Evolutionary conservation across 2,797 vertebrate species (phyloP), one percentile per base, ranked within the genome.

Genomic region (Sebastes goodei): DNA sequence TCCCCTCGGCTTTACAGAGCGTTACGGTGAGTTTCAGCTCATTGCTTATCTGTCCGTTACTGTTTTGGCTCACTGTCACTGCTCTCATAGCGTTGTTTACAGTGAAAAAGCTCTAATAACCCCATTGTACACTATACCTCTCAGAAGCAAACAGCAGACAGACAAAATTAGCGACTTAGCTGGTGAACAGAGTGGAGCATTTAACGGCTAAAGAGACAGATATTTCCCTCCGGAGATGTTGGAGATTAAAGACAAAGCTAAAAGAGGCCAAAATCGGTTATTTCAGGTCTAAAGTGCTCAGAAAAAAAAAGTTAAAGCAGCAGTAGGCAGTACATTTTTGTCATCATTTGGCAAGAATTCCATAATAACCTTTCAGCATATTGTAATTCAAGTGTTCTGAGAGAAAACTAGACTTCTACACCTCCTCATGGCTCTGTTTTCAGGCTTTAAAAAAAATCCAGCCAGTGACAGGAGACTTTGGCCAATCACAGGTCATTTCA

Each of bases 351-450:
- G 38, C 6, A 42, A 42, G 0, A 15, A 42, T 7, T 15, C 14
- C 14, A 15, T 42, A 15, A 15, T 15, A 42, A 2, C 38, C 38
- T 42, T 42, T 42, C 38, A 42, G 6, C 14, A 15, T 42, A 42
- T 42, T 42, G 14, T 42, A 15, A 42, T 42, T 42, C 6, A 42
- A 15, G 38, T 42, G 38, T 15, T 42, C 38, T 42, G 14, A 42
- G 38, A 7, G 14, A 15, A 0, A 42, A 15, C 38, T 42, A 42
- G 1, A 42, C 38, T 42, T 15, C 6, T 42, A 0, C 38, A 7
- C 38, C 38, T 42, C 38, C 14, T 42, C 38, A 3, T 42, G 38
- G 38, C 38, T 42, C 38, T 42, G 38, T 42, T 42, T 42, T 42
- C 38, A 42, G 14, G 6, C 6, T 42, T 42, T 42, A 42, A 15